Evolutionary conservation across 2,113 vertebrate species (phyloP).

Genomic region (Corynorhinus townsendii): DNA sequence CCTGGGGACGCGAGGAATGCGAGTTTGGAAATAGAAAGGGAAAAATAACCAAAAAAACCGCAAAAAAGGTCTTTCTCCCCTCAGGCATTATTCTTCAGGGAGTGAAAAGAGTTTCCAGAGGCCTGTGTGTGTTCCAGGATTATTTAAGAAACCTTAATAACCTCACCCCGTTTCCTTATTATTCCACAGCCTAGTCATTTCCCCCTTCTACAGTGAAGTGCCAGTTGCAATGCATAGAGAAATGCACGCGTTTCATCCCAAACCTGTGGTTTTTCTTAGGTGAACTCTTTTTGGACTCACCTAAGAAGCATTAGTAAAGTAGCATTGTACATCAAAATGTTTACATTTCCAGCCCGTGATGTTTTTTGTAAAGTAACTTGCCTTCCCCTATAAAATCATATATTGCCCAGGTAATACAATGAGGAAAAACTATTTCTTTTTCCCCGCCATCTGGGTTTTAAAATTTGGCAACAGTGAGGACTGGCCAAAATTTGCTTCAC

Average conservation of each 20-base stretch:
- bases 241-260: not conserved
- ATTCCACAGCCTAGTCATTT: not conserved
- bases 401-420: not conserved
- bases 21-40: not conserved
- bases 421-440: not conserved
- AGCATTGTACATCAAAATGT: not conserved
- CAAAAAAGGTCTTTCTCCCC: not conserved
- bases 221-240: not conserved
- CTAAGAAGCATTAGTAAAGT: not conserved
- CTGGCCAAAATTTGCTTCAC: not conserved
- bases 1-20: not conserved
- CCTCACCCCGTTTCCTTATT: not conserved
- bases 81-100: not conserved
- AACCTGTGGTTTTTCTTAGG: not conserved
- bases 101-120: not conserved
- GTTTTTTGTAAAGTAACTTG: not conserved
- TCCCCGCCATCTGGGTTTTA: not conserved
- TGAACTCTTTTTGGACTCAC: not conserved
- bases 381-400: not conserved
- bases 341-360: not conserved
- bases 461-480: not conserved
- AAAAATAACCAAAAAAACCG: not conserved
- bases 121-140: not conserved
- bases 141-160: not conserved
- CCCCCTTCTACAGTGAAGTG: not conserved